Evolutionary conservation across 1,140 invertebrate genomes (phyloP), one percentile per base, ranked within the genome.

Genomic region (Goniozus legneri): DNA sequence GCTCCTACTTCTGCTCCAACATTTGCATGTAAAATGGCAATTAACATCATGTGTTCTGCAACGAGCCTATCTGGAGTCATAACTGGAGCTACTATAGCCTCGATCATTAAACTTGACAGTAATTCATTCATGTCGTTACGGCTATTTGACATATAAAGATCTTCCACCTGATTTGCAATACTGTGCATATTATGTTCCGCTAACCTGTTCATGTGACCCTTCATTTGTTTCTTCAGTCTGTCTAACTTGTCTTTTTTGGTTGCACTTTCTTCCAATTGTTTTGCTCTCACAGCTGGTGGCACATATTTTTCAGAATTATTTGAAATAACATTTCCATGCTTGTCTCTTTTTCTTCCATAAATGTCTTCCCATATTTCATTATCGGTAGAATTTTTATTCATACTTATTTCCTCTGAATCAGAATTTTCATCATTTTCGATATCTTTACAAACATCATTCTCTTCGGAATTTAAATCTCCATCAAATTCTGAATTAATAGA

Each of bases 1-100:
- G 90, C 89, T 35, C 91, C 92, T 40, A 97, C 82, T 84, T 97
- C 92, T 14, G 81, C 84, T 13, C 90, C 95, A 50, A 97, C 80
- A 76, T 96, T 96, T 0, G 89, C 89, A 73, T 96, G 92, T 6
- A 97, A 70, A 44, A 93, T 81, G 0, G 89, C 80, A 13, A 97
- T 76, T 1, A 97, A 68, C 60, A 95, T 83, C 37, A 87, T 82
- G 63, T 95, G 85, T 63, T 97, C 94, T 34, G 89, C 82, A 1
- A 92, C 74, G 53, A 97, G 77, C 22, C 91, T 72, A 59, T 92
- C 89, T 1, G 92, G 87, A 16, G 85, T 84, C 12, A 82, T 56
- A 1, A 83, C 73, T 12, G 75, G 58, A 0, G 79, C 62, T 30
- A 93, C 59, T 43, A 91, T 58, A 0, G 87, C 83, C 43, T 88